Conservation (phyloP, 2,888 invertebrate species). For the Ptychoptera contaminata region DNA sequence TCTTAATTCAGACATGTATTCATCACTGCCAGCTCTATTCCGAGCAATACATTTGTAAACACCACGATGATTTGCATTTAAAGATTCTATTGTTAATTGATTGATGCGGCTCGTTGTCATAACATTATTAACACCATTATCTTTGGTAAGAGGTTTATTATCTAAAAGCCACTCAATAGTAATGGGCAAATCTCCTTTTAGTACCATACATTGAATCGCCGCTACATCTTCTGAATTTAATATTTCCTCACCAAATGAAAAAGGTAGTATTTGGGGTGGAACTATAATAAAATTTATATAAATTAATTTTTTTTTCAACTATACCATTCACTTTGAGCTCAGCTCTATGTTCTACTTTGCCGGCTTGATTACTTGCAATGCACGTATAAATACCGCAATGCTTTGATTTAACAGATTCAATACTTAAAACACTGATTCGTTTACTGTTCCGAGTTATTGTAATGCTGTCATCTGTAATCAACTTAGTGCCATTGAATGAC, state of each 20-base stretch:
- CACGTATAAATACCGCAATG: conserved; percentile 51
- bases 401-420: conserved; percentile 45
- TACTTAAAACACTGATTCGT: conserved; percentile 43
- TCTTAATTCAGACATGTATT: conserved; percentile 48
- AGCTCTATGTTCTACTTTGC: conserved; percentile 31
- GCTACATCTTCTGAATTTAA: conserved; percentile 64
- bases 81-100: conserved; percentile 54
- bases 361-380: conserved; percentile 43
- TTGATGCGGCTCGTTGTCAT: conserved; percentile 48
- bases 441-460: conserved; percentile 26
- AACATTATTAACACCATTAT: conserved; percentile 34
- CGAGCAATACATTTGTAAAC: conserved; percentile 58
- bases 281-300: conserved; percentile 1
- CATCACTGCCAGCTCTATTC: conserved; percentile 49
- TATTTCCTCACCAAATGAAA: conserved; percentile 60
- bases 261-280: conserved; percentile 60
- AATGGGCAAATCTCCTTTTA: conserved; percentile 65
- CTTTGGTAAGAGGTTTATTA: conserved; percentile 31
- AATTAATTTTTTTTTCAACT: conserved; percentile 7
- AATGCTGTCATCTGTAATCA: conserved; percentile 23
- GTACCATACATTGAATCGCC: conserved; percentile 56
- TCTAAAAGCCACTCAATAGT: conserved; percentile 55
- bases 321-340: conserved; percentile 27
- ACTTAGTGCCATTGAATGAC: conserved; percentile 35
- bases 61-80: conserved; percentile 53